Evolutionary conservation across 2,113 vertebrate species (phyloP).

Genomic region (Paracanthobrama guichenoti): DNA sequence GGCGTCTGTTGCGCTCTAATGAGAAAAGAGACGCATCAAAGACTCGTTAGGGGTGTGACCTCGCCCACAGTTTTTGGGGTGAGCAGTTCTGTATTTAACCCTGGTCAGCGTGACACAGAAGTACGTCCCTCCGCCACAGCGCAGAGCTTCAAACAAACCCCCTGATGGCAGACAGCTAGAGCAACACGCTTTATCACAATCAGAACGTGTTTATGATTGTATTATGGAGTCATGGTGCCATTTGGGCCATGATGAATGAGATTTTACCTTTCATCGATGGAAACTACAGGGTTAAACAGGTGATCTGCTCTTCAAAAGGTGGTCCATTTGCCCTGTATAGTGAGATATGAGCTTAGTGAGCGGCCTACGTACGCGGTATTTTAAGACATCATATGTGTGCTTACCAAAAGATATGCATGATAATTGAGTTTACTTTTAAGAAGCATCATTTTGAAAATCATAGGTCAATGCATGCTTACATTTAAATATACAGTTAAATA

Average conservation of each 20-base stretch:
- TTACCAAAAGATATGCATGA: neutral
- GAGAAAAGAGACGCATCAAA: constrained; percentile 62
- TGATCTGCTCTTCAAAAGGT: neutral
- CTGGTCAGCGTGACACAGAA: constrained; percentile 57
- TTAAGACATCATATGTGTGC: neutral
- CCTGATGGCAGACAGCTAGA: constrained; percentile 57
- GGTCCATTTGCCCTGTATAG: neutral
- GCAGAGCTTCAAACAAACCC: constrained; percentile 65
- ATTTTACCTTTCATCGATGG: neutral
- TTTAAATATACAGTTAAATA: neutral
- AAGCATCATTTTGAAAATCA: neutral
- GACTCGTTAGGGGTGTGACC: constrained; percentile 65
- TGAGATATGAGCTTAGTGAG: neutral
- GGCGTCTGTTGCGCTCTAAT: neutral
- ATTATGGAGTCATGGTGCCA: neutral
- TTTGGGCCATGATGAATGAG: neutral
- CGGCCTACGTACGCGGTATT: neutral
- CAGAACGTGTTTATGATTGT: neutral
- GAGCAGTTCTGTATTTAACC: constrained; percentile 71
- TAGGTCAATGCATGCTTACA: neutral
- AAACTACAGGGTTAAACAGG: neutral
- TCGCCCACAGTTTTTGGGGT: constrained; percentile 65
- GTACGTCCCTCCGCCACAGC: constrained; percentile 57
- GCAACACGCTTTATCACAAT: constrained; percentile 27
- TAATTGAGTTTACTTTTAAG: neutral